These are phyloP conservation scores for Mongoloraphidia duomilia DNA, from an alignment of 2,888 invertebrate genomes.

Conservation along the genomic window DNA sequence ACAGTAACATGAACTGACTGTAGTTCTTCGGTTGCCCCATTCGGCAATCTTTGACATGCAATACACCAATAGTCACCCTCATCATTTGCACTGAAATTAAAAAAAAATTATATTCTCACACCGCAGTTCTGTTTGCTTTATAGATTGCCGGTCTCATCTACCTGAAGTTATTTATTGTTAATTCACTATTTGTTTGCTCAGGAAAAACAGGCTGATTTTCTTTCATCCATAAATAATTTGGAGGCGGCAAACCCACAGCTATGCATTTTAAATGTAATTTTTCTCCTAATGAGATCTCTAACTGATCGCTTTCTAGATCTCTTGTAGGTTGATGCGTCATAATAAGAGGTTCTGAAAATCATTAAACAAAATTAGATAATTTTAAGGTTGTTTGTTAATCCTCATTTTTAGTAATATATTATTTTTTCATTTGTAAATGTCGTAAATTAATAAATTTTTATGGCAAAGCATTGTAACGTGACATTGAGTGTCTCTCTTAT, in stretches of 20 bases:
- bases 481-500: too few relatives aligned
- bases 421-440: too few relatives aligned
- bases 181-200: constrained; percentile 8
- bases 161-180: constrained; percentile 7
- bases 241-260: constrained; percentile 16
- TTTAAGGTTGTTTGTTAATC: too few relatives aligned
- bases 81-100: constrained; percentile 9
- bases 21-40: constrained; percentile 5
- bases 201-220: constrained; percentile 12
- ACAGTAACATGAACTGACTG: constrained; percentile 13
- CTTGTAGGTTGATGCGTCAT: too few relatives aligned
- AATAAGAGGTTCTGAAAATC: too few relatives aligned
- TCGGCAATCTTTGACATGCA: constrained; percentile 12
- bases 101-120: background rate
- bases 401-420: too few relatives aligned
- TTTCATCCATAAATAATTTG: constrained; percentile 16
- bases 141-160: too few relatives aligned
- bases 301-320: too few relatives aligned
- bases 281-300: constrained; percentile 5
- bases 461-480: too few relatives aligned
- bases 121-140: too few relatives aligned
- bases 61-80: constrained; percentile 17
- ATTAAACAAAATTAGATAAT: too few relatives aligned
- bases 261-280: constrained; percentile 13
- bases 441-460: too few relatives aligned